Evolutionary conservation across 1,140 invertebrate genomes (phyloP).

Genomic region (Achatina immaculata): DNA sequence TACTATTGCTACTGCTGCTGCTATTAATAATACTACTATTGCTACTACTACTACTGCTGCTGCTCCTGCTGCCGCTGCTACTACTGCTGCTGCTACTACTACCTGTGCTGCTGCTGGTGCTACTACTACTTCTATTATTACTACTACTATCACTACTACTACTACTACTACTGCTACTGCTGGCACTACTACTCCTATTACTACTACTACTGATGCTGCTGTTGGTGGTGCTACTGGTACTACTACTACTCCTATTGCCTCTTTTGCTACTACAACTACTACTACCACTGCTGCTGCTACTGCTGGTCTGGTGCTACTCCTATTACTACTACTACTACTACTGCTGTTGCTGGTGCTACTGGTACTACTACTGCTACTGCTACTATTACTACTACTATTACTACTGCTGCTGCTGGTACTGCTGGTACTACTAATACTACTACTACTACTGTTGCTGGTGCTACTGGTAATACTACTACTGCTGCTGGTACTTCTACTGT

Average conservation of each 20-base stretch:
- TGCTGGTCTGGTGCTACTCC: too few species aligned
- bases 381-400: conserved; percentile 33
- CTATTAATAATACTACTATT: too few species aligned
- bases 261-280: conserved; percentile 24
- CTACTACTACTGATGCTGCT: too few species aligned
- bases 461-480: conserved; percentile 38
- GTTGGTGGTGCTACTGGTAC: background rate
- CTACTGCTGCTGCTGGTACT: conserved; percentile 23
- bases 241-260: background rate
- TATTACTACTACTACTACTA: conserved; percentile 34
- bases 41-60: too few species aligned
- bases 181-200: too few species aligned
- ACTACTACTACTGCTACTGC: too few species aligned
- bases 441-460: conserved; percentile 34
- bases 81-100: too few species aligned
- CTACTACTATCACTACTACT: too few species aligned
- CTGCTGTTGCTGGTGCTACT: conserved; percentile 35
- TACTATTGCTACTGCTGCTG: too few species aligned
- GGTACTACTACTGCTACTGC: conserved; percentile 38
- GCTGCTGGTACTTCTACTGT: conserved; percentile 29
- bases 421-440: conserved; percentile 35
- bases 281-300: conserved; percentile 28
- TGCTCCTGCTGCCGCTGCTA: too few species aligned
- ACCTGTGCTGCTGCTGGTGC: too few species aligned
- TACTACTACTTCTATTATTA: too few species aligned